A percentile compares a stretch with the other conserved stretches of the same genome.
Evolutionary conservation across 1,140 invertebrate species (phyloP).

Genomic region (Dreissena polymorpha): DNA sequence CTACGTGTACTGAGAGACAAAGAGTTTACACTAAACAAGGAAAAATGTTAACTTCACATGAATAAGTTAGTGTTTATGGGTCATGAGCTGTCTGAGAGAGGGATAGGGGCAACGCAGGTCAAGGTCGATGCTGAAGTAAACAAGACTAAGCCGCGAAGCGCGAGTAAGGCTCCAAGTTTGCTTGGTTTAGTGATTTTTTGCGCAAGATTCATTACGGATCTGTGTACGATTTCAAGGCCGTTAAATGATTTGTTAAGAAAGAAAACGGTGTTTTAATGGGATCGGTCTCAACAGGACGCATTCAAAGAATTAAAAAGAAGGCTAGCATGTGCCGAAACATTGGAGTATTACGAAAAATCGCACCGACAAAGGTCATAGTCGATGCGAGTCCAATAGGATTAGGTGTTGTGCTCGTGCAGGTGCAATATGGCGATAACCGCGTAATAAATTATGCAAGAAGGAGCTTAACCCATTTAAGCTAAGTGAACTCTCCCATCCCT

Average conservation of each 20-base stretch:
- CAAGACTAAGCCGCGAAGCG: too few species aligned
- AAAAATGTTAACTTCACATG: constrained; percentile 44
- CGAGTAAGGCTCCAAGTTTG: too few species aligned
- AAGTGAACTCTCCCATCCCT: too few species aligned
- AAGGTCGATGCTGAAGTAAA: constrained; percentile 33
- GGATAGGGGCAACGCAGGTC: constrained; percentile 28
- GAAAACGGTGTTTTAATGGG: constrained; percentile 25
- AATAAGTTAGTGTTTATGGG: constrained; percentile 50
- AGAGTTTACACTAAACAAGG: constrained; percentile 44
- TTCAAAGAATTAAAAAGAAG: constrained; percentile 59
- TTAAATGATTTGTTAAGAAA: constrained; percentile 30
- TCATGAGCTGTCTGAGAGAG: constrained; percentile 39
- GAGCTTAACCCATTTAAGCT: too few species aligned
- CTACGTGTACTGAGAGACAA: constrained; percentile 14
- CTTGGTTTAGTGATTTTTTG: too few species aligned
- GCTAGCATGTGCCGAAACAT: constrained; percentile 37
- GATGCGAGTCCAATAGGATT: constrained; percentile 45
- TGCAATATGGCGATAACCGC: constrained; percentile 23
- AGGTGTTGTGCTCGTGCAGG: constrained; percentile 58
- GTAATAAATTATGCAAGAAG: constrained; percentile 15
- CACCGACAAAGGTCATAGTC: constrained; percentile 39
- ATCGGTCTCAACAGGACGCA: constrained; percentile 35
- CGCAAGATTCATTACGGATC: too few species aligned
- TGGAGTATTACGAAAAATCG: constrained; percentile 59
- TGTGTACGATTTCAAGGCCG: too few species aligned